A percentile compares a stretch with the other conserved stretches of the same genome.
Evolutionary conservation across 2,113 vertebrate species (phyloP).

Genomic region (Eptesicus fuscus): DNA sequence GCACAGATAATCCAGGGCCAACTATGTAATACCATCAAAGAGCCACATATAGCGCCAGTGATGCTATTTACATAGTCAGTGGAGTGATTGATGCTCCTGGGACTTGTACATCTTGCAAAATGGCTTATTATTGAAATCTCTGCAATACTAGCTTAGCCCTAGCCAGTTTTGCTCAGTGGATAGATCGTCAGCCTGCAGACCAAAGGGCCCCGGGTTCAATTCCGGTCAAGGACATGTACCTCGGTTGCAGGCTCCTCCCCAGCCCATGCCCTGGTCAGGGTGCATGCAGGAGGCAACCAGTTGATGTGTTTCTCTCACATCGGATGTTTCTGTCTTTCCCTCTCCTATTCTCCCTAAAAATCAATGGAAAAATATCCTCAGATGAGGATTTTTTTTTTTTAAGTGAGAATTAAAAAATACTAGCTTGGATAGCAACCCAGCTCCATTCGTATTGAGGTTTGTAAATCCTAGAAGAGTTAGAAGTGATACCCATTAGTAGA

Average conservation of each 20-base stretch:
- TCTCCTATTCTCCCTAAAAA: no score
- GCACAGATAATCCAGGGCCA: background rate
- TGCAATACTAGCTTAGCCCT: background rate
- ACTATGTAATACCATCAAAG: background rate
- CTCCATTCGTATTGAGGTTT: background rate
- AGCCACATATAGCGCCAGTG: background rate
- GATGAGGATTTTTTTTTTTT: no score
- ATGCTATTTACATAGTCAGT: background rate
- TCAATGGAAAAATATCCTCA: no score
- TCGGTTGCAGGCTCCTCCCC: no score
- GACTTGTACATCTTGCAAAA: background rate
- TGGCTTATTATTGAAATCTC: background rate
- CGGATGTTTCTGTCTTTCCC: no score
- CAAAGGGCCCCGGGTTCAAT: no score
- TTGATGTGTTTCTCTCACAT: no score
- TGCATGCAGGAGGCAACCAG: no score
- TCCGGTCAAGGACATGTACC: no score
- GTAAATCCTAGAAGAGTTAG: slow-evolving; percentile 19
- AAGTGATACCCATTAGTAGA: background rate
- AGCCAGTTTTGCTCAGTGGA: no score
- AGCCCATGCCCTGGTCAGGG: no score
- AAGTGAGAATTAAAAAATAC: background rate
- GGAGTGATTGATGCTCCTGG: background rate
- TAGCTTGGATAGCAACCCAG: background rate
- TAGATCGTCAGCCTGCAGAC: no score